Conservation (phyloP, 2,888 invertebrate genomes). For the Spatulosminthurus flaviceps region DNA sequence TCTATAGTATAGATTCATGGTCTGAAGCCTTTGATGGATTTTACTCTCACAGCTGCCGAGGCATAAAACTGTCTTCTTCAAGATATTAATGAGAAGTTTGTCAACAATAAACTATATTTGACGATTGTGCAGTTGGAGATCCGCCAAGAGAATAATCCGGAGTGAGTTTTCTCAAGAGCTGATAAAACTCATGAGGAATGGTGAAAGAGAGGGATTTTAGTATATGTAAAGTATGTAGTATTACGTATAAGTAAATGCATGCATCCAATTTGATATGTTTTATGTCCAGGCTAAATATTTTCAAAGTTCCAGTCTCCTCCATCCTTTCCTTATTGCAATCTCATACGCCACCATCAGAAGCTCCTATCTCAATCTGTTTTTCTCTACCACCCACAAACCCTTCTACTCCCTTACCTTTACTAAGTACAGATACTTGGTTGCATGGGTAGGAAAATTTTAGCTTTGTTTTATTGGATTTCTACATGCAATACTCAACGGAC, state of each 20-base stretch:
- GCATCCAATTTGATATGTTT: no score
- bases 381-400: no score
- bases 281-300: no score
- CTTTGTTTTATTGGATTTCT: no score
- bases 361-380: no score
- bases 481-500: no score
- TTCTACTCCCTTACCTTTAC: no score
- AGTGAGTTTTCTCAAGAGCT: constrained; percentile 3
- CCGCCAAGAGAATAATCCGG: constrained; percentile 32
- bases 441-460: no score
- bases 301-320: no score
- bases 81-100: constrained; percentile 47
- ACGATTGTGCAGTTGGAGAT: constrained; percentile 40
- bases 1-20: constrained; percentile 36
- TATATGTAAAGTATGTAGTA: constrained; percentile 2
- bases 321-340: no score
- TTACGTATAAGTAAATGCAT: neutral
- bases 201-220: neutral
- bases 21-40: constrained; percentile 46
- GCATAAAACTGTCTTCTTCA: constrained; percentile 48
- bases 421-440: no score
- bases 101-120: constrained; percentile 48
- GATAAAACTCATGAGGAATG: constrained; percentile 2
- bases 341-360: no score
- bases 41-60: constrained; percentile 45